Conservation (phyloP, 2,888 invertebrate genomes). For the Drosophila quasianomalipes region DNA sequence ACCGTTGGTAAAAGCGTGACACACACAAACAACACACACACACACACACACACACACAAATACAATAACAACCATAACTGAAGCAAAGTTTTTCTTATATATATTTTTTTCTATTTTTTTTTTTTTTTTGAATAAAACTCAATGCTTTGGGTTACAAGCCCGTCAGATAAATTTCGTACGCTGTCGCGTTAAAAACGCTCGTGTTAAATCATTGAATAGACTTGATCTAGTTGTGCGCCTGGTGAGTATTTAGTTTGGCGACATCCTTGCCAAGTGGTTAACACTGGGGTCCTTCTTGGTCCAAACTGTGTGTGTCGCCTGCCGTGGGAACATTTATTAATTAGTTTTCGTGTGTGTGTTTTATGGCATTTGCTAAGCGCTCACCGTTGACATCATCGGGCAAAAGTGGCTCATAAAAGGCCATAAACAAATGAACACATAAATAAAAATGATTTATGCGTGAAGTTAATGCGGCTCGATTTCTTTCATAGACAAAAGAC, state of each 20-base stretch:
- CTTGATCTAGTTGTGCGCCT: not conserved
- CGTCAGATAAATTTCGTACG: slow-evolving; percentile 69
- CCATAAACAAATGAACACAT: slow-evolving; percentile 37
- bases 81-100: slow-evolving; percentile 59
- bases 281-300: not conserved
- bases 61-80: not conserved
- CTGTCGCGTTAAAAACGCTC: slow-evolving; percentile 43
- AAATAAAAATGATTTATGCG: slow-evolving; percentile 61
- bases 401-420: slow-evolving; percentile 27
- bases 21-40: slow-evolving; percentile 19
- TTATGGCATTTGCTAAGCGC: not conserved
- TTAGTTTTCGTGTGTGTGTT: not conserved
- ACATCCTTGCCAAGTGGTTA: not conserved
- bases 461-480: slow-evolving; percentile 48
- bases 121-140: slow-evolving; percentile 51
- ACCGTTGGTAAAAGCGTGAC: slow-evolving; percentile 41
- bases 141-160: slow-evolving; percentile 53
- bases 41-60: slow-evolving; percentile 1
- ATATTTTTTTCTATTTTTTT: slow-evolving; percentile 12
- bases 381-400: slow-evolving; percentile 34
- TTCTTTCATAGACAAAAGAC: slow-evolving; percentile 35
- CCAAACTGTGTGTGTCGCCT: not conserved
- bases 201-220: slow-evolving; percentile 11
- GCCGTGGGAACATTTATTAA: slow-evolving; percentile 16
- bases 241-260: not conserved